These are phyloP conservation scores for Chymomyza caudatula DNA, from an alignment of 2,888 invertebrate genomes.

Conservation along the genomic window DNA sequence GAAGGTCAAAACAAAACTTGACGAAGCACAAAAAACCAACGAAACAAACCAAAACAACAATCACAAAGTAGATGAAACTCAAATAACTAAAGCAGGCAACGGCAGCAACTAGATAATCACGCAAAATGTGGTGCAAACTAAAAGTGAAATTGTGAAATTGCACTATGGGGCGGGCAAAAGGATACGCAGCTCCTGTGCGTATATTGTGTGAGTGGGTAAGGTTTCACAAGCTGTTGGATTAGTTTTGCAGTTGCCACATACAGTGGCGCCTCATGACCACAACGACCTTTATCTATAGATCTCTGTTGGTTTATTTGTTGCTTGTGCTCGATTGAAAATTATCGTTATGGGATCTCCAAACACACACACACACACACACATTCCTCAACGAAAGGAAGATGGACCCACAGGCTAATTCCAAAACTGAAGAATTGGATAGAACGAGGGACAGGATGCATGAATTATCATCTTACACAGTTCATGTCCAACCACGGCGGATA, in stretches of 20 bases:
- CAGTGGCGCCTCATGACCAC: background rate
- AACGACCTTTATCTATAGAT: background rate
- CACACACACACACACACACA: background rate
- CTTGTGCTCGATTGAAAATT: conserved; percentile 29
- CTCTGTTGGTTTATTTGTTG: background rate
- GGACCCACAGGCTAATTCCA: too few species aligned
- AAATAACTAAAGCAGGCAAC: conserved; percentile 34
- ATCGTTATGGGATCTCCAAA: conserved; percentile 23
- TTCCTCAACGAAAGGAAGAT: background rate
- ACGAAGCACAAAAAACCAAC: background rate
- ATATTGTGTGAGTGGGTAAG: conserved; percentile 3
- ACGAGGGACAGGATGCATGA: too few species aligned
- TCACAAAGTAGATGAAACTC: conserved; percentile 49
- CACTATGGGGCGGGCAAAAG: background rate
- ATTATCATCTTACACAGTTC: too few species aligned
- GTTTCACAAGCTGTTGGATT: conserved; percentile 34
- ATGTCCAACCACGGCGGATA: too few species aligned
- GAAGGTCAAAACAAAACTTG: conserved; percentile 1
- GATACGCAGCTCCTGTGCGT: background rate
- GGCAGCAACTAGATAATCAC: conserved; percentile 36
- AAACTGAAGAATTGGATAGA: too few species aligned
- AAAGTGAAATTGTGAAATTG: background rate
- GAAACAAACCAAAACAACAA: background rate
- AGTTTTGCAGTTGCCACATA: conserved; percentile 45
- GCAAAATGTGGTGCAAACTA: conserved; percentile 15